Evolutionary conservation across 2,113 vertebrate genomes (phyloP).

Genomic region (Amblyornis subalaris): DNA sequence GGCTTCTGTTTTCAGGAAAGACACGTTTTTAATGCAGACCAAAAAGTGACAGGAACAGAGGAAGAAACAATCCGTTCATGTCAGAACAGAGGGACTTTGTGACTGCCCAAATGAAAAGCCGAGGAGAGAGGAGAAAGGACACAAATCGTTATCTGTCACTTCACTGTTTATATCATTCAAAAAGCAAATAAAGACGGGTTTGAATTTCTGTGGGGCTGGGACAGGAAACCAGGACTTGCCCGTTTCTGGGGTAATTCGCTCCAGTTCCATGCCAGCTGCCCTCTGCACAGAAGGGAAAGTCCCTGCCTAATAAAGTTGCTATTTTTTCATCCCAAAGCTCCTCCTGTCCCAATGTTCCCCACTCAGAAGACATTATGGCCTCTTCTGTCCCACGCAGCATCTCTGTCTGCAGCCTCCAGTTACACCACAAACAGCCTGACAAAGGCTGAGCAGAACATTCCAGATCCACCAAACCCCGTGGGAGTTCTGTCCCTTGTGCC

Average conservation of each 20-base stretch:
- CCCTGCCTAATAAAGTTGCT: neutral
- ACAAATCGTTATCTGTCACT: neutral
- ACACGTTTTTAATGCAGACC: neutral
- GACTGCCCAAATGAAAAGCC: neutral
- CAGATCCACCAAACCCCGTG: neutral
- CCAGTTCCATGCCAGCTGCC: neutral
- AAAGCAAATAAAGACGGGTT: neutral
- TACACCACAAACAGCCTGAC: neutral
- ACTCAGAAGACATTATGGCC: neutral
- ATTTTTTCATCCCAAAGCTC: neutral
- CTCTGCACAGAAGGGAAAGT: neutral
- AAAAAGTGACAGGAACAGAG: neutral
- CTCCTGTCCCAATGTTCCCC: neutral
- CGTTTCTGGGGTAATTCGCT: neutral
- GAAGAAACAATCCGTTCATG: conserved; percentile 8
- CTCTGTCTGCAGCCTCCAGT: neutral
- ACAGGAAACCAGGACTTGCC: neutral
- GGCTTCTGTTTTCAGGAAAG: conserved; percentile 15
- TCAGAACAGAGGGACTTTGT: conserved; percentile 19
- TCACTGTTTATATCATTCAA: neutral
- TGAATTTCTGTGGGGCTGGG: neutral
- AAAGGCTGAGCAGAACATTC: neutral
- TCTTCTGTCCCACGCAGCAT: neutral
- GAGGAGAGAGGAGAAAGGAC: neutral
- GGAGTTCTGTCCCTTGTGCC: neutral